phyloP scores from a whole-genome alignment of 92 coral and sea anemone genomes.

The Plumapathes pennacea region DNA sequence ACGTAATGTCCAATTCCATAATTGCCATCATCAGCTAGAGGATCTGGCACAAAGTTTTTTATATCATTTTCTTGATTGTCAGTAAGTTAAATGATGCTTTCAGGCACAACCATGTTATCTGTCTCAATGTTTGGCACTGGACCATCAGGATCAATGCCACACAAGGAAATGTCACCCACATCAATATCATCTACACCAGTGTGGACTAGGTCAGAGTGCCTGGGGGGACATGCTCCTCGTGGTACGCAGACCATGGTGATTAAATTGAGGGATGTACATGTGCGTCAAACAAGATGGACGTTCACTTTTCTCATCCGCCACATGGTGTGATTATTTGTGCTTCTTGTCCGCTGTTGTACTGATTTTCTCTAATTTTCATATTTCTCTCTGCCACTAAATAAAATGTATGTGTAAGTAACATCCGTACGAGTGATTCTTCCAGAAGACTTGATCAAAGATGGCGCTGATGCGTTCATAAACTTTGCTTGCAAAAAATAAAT shows the following conservation, averaged over 20 bases:
- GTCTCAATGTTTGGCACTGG: conserved; percentile 28
- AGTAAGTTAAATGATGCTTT: conserved; percentile 38
- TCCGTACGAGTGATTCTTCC: too few species aligned
- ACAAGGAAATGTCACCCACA: conserved; percentile 16
- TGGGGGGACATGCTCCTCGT: conserved; percentile 26
- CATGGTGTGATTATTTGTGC: too few species aligned
- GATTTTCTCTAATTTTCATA: too few species aligned
- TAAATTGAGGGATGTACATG: conserved; percentile 33
- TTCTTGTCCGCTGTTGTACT: too few species aligned
- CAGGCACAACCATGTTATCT: conserved; percentile 44
- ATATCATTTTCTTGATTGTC: conserved; percentile 30
- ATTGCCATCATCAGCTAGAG: conserved; percentile 44
- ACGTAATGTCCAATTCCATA: conserved; percentile 31
- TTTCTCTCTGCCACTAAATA: too few species aligned
- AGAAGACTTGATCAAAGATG: too few species aligned
- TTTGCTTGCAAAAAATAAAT: too few species aligned
- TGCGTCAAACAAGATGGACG: too few species aligned
- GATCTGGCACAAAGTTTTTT: conserved; percentile 32
- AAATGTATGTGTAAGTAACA: too few species aligned
- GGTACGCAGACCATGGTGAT: conserved; percentile 26
- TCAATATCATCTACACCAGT: conserved; percentile 30
- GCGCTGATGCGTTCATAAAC: too few species aligned
- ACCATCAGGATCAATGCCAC: conserved; percentile 41
- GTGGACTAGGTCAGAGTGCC: conserved; percentile 15
- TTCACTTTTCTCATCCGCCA: too few species aligned